Evolutionary conservation across 2,888 invertebrate genomes (phyloP), one percentile per base, ranked within the genome.

Genomic region (Polyommatus icarus): DNA sequence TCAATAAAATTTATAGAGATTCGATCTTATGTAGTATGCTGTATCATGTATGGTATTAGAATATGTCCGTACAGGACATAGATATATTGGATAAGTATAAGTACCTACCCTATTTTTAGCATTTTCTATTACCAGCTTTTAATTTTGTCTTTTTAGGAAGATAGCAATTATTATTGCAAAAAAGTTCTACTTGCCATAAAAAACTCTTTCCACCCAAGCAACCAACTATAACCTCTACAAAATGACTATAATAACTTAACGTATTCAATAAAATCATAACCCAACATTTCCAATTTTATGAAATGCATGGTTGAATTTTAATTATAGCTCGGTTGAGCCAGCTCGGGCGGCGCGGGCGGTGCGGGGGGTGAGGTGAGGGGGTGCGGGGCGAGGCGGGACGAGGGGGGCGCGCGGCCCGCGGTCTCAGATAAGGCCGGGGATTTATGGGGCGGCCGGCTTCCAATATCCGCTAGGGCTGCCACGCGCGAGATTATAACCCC

Each of bases 271-370:
- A 67, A 67, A 67, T 29, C 5, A 29, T 67, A 59, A 29, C 29
- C 29, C 2, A 32, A 67, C 29, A 29, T 67, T 67, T 67, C 67
- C 29, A 67, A 67, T 67, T 67, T 67, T 67, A 67, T 15, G 67
- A 67, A 67, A 29, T 67, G 67, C 67, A 67, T 67, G 67, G 67
- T 67, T 67, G 67, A 67, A 67, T 67, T 67, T 67, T 67, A 67
- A 67, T 67, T 67, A 67, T 67, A 67, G 67, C 67, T 67, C 67
- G 29, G 29, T 67, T 6, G 67, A 67, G 29, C 67, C 29, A 29
- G 61, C 61, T 24, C 61, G 29, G 29, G 29, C 29, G 29, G 67
- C 7, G 57, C 57, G 57, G 57, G 12, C 15, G 36, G 36, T 15
- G 50, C 50, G 67, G 10, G 29, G 3, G 12, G 24, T 5, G 24